Evolutionary conservation across 2,888 invertebrate species (phyloP).

Genomic region (Drosophila flavopinicola): DNA sequence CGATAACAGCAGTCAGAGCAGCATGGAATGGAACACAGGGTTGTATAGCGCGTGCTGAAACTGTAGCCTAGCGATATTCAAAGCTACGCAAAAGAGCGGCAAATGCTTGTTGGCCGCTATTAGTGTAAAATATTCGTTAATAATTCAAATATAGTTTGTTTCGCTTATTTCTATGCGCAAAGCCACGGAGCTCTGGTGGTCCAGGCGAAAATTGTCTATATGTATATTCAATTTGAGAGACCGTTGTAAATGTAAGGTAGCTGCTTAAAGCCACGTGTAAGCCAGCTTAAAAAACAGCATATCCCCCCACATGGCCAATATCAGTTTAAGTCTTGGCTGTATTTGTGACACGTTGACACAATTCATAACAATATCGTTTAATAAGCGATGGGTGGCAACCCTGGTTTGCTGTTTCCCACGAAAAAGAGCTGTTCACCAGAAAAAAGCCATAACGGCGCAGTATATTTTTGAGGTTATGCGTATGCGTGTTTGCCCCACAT

Average conservation of each 20-base stretch:
- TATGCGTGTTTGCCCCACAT: not conserved
- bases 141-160: not conserved
- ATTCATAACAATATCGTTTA: not conserved
- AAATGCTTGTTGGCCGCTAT: not conserved
- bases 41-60: conserved; percentile 29
- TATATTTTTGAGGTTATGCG: conserved; percentile 36
- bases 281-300: not conserved
- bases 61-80: conserved; percentile 40
- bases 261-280: not conserved
- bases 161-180: not conserved
- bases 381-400: conserved; percentile 12
- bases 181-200: not conserved
- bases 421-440: conserved; percentile 1
- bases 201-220: not conserved
- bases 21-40: conserved; percentile 67
- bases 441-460: conserved; percentile 5
- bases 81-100: not conserved
- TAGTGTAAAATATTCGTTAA: too few species aligned
- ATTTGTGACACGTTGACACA: not conserved
- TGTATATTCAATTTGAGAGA: not conserved
- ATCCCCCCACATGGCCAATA: not conserved
- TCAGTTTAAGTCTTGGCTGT: not conserved
- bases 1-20: conserved; percentile 40
- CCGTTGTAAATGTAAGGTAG: not conserved
- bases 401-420: conserved; percentile 18